These are phyloP conservation scores for Brachionus rotundiformis DNA, from an alignment of 1,140 invertebrate genomes.

Conservation along the genomic window DNA sequence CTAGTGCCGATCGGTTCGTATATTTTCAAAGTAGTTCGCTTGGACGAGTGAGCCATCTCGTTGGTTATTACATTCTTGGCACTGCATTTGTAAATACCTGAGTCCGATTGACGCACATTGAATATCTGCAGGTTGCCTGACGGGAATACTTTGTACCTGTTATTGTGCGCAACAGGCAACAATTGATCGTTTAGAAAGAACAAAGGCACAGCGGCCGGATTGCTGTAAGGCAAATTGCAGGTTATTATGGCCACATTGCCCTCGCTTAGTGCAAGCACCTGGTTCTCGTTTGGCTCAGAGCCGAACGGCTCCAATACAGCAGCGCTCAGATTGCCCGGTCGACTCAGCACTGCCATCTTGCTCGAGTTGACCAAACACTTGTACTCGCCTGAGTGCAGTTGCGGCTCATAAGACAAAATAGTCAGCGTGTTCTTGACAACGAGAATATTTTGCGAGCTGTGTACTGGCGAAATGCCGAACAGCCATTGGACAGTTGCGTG, in stretches of 20 bases:
- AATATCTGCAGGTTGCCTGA: slow-evolving; percentile 57
- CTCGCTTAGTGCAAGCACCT: slow-evolving; percentile 34
- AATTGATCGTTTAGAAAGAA: slow-evolving; percentile 33
- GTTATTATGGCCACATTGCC: slow-evolving; percentile 74
- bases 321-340: slow-evolving; percentile 11
- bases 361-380: slow-evolving; percentile 6
- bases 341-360: neutral
- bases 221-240: slow-evolving; percentile 72
- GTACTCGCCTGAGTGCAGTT: neutral
- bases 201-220: slow-evolving; percentile 68
- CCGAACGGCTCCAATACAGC: slow-evolving; percentile 14
- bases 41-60: slow-evolving; percentile 52
- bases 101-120: slow-evolving; percentile 53
- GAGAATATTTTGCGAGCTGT: neutral
- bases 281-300: neutral
- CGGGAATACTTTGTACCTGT: slow-evolving; percentile 55
- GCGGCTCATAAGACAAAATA: neutral
- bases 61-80: slow-evolving; percentile 55
- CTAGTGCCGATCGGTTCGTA: slow-evolving; percentile 52
- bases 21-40: slow-evolving; percentile 55
- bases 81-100: slow-evolving; percentile 56
- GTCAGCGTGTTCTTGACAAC: neutral
- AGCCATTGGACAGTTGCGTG: neutral
- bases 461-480: neutral
- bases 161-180: slow-evolving; percentile 57